Base-by-base conservation (phyloP, 2,888 invertebrate genomes). In the Ditylenchus weischeri region DNA sequence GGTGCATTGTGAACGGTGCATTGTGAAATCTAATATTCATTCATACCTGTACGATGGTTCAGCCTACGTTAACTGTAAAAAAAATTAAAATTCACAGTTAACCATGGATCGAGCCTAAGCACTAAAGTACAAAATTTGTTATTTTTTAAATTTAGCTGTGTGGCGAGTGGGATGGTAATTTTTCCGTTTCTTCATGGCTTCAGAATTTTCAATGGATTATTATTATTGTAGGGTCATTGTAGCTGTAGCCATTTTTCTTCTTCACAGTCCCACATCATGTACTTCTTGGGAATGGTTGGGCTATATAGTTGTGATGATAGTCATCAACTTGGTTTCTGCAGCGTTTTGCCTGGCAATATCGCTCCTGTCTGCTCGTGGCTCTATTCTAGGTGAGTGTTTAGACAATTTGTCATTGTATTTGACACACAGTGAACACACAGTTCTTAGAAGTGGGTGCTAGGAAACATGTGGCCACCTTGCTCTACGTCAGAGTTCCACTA, bases 401-500 rank as follows among this genome's bases (percentile, higher is more conserved):
- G 1, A 43, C 43, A 43, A 43, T 43, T 43, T 43, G 29, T 29
- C 29, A 29, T 29, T 29, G 29, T 29, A 4, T 29, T 4, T 29
- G 29, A 2, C 5, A 29, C 3, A 54, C 6, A 10, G 29, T 13
- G 8, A 54, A 54, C 2, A 11, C 5, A 54, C 10, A 54, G n/a
- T 23, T 23, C 8, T 59, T 13, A 43, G 61, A 73, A 15, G 60
- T 65, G 23, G 87, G 88, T 65, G 88, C 89, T 8, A 86, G 92
- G 75, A 87, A 88, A 78, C 86, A 87, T 77, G 90, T 92, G 15
- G 87, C 90, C 10, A 88, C 89, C 43, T 85, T 91, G 62, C 85
- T 91, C 35, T 88, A 90, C 75, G 80, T 89, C 77, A 90, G 90
- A 84, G 86, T 91, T 73, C 85, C 89, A 70, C 84, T 92, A 69